A percentile compares a stretch with the other conserved stretches of the same genome.
Evolutionary conservation across 2,888 invertebrate species (phyloP).

Genomic region (Aleiodes testaceus): DNA sequence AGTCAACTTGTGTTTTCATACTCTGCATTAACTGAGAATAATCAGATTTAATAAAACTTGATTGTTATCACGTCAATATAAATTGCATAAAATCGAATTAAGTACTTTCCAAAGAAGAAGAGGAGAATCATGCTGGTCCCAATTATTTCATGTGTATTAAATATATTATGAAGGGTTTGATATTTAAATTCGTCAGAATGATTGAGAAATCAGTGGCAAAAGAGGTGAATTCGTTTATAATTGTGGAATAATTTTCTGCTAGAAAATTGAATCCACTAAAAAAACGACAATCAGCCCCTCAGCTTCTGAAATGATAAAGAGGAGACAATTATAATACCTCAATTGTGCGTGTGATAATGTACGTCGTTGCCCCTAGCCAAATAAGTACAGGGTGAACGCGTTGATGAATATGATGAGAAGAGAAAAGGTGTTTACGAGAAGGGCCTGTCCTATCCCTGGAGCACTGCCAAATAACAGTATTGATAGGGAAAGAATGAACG

Average conservation of each 20-base stretch:
- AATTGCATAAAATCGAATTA: constrained; percentile 33
- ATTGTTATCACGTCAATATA: background rate
- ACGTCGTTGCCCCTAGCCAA: background rate
- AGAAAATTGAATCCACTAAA: too few species aligned
- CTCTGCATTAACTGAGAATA: background rate
- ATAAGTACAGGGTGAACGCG: constrained; percentile 20
- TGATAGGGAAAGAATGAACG: background rate
- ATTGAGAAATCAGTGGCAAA: background rate
- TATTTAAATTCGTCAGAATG: background rate
- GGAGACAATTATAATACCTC: background rate
- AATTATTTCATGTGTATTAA: background rate
- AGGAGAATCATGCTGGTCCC: constrained; percentile 33
- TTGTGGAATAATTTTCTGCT: too few species aligned
- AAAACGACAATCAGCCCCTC: too few species aligned
- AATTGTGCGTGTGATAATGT: constrained; percentile 13
- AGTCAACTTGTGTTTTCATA: background rate
- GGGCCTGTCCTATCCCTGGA: constrained; percentile 10
- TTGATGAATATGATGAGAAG: background rate
- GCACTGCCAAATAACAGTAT: constrained; percentile 6
- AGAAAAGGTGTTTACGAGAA: background rate
- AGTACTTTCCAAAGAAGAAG: constrained; percentile 23
- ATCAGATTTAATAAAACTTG: background rate
- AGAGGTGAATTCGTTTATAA: too few species aligned
- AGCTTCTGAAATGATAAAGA: too few species aligned
- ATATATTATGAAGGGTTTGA: background rate